Conservation (phyloP, 2,888 invertebrate species). For the Melinaea marsaeus region DNA sequence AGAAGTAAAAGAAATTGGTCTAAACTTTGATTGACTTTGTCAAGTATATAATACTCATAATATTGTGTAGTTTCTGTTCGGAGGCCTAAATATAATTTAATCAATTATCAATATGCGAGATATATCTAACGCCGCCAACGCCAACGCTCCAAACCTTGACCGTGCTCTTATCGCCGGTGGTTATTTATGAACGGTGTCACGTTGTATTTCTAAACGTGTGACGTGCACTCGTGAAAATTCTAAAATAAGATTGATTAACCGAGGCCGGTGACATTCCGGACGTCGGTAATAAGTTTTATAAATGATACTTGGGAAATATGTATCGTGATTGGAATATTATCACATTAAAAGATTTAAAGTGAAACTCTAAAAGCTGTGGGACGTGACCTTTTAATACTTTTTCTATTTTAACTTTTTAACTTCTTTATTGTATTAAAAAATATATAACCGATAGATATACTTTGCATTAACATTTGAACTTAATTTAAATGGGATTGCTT, state of each 20-base stretch:
- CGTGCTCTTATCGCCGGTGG: conserved; percentile 13
- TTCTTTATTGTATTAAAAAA: too few species aligned
- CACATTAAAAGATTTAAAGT: neutral
- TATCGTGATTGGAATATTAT: neutral
- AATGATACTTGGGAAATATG: neutral
- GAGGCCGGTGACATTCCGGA: neutral
- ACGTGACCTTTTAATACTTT: neutral
- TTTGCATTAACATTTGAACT: too few species aligned
- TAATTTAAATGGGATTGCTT: too few species aligned
- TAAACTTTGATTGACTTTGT: too few species aligned
- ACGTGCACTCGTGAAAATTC: conserved; percentile 20
- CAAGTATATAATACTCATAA: neutral
- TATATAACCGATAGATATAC: too few species aligned
- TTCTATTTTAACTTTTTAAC: too few species aligned
- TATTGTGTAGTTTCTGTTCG: neutral
- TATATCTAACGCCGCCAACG: neutral
- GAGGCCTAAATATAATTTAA: neutral
- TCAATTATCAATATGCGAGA: neutral
- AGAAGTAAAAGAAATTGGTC: too few species aligned
- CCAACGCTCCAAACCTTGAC: conserved; percentile 18
- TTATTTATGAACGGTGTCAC: conserved; percentile 21
- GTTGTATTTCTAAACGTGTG: conserved; percentile 15
- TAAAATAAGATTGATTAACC: conserved; percentile 4
- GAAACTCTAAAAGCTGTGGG: neutral
- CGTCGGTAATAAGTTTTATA: neutral